Evolutionary conservation across 2,113 vertebrate genomes (phyloP).

Genomic region (Ranitomeya variabilis): DNA sequence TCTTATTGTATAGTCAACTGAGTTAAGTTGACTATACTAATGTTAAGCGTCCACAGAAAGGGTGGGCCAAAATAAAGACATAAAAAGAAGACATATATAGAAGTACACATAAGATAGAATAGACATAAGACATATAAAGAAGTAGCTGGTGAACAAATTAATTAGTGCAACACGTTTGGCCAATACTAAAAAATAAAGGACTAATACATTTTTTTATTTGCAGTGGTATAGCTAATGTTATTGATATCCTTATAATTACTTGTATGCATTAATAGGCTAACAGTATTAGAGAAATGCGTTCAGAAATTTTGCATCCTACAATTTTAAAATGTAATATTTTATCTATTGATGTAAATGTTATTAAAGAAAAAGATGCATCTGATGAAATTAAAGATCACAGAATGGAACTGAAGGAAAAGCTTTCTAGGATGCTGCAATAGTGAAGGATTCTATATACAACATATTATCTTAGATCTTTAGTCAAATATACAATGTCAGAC

Average conservation of each 20-base stretch:
- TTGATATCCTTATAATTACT: neutral
- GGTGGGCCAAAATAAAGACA: neutral
- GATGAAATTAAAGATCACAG: neutral
- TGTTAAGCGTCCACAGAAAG: neutral
- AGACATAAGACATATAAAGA: neutral
- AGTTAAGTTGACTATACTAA: neutral
- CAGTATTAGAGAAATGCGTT: neutral
- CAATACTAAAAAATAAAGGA: too few relatives aligned
- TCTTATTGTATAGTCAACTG: slow-evolving; percentile 20
- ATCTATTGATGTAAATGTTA: neutral
- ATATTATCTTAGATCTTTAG: neutral
- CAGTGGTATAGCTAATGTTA: neutral
- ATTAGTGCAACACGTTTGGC: neutral
- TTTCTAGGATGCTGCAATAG: neutral
- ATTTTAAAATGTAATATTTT: neutral
- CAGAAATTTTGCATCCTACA: neutral
- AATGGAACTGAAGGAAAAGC: neutral
- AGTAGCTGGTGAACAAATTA: neutral
- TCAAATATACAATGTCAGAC: neutral
- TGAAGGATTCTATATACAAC: neutral
- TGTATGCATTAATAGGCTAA: neutral
- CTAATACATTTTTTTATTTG: too few relatives aligned
- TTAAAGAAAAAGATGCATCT: neutral
- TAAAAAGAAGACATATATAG: too few relatives aligned
- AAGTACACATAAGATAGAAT: too few relatives aligned